Evolutionary conservation across 2,797 vertebrate genomes (phyloP).

Genomic region (Notoglanidium macrostoma): DNA sequence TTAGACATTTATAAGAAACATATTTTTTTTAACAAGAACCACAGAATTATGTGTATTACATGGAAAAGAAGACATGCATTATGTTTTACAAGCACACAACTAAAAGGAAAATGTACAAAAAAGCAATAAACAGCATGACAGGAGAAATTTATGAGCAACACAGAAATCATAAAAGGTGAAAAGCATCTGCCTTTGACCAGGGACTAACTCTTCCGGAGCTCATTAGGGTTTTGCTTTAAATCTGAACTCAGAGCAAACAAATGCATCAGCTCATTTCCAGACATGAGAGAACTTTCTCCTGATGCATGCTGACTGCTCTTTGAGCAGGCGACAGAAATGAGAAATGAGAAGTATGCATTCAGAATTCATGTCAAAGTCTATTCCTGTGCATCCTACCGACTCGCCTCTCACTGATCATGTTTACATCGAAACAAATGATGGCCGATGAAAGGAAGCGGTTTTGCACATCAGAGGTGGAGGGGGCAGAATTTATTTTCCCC

Average conservation of each 20-base stretch:
- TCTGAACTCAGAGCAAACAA: constrained; percentile 30
- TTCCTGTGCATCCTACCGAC: constrained; percentile 45
- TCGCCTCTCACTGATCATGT: constrained; percentile 50
- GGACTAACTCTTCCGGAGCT: constrained; percentile 31
- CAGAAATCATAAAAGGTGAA: constrained; percentile 33
- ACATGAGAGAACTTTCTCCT: constrained; percentile 31
- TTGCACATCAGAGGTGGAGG: constrained; percentile 18
- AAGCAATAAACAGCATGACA: constrained; percentile 27
- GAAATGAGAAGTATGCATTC: constrained; percentile 39
- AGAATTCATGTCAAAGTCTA: constrained; percentile 47
- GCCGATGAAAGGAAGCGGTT: constrained; percentile 39
- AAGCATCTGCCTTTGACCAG: constrained; percentile 35
- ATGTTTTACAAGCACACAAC: constrained; percentile 7
- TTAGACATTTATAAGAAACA: background rate
- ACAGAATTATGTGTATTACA: background rate
- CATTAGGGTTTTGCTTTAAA: constrained; percentile 38
- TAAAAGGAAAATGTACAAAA: background rate
- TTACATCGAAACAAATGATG: constrained; percentile 56
- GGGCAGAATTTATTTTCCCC: background rate
- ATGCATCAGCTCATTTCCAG: constrained; percentile 35
- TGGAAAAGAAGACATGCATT: background rate
- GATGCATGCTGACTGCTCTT: constrained; percentile 42
- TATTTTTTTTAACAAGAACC: background rate
- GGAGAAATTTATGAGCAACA: constrained; percentile 17
- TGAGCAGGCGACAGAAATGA: constrained; percentile 37